Conservation (phyloP, 2,113 vertebrate genomes). For the Rhagologus leucostigma region DNA sequence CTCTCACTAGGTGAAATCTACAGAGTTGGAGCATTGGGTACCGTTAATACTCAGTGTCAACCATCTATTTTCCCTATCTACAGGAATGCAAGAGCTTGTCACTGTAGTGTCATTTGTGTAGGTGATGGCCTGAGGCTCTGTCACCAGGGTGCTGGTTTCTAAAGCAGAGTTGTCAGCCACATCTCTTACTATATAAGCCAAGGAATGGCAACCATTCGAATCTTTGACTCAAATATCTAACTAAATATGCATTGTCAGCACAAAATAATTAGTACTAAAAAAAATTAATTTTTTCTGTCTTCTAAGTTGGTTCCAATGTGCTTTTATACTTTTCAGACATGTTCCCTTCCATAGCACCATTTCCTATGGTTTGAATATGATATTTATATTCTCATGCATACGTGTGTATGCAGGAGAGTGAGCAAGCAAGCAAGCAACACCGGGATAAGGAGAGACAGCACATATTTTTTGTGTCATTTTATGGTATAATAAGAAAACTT, state of each 20-base stretch:
- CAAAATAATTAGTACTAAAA: not conserved
- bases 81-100: not conserved
- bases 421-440: not conserved
- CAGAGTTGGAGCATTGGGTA: not conserved
- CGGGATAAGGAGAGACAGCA: not conserved
- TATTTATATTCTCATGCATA: not conserved
- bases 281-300: not conserved
- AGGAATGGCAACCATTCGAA: not conserved
- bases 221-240: not conserved
- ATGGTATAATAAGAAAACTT: not conserved
- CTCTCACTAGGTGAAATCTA: not conserved
- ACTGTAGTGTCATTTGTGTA: not conserved
- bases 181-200: not conserved
- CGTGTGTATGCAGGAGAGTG: not conserved
- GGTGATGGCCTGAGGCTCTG: not conserved
- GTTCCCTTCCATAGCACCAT: not conserved
- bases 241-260: not conserved
- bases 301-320: not conserved
- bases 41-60: not conserved
- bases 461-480: not conserved
- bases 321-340: not conserved
- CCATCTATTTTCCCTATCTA: not conserved
- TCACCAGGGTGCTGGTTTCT: not conserved
- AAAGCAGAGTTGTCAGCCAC: not conserved
- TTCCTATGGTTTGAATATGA: not conserved